A percentile compares a stretch with the other conserved stretches of the same genome.
phyloP scores from a whole-genome alignment of 2,113 vertebrate species.

The Lophochroa leadbeateri region DNA sequence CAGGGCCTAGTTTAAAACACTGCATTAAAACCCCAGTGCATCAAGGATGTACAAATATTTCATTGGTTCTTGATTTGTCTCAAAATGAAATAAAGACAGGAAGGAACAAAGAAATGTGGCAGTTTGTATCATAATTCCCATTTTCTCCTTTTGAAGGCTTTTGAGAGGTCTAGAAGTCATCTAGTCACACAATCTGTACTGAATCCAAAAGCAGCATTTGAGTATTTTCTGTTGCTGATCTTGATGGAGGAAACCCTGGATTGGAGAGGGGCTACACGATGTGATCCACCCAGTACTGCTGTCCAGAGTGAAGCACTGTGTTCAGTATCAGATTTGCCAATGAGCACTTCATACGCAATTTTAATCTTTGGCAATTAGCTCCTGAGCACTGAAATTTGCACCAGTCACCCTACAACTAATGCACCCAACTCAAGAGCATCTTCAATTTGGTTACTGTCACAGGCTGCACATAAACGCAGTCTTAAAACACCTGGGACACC shows the following conservation, averaged over 20 bases:
- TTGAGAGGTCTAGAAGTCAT: not conserved
- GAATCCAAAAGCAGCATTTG: not conserved
- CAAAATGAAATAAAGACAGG: not conserved
- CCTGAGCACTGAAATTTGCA: not conserved
- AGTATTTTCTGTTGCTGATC: not conserved
- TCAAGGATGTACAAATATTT: not conserved
- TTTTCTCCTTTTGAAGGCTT: not conserved
- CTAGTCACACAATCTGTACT: not conserved
- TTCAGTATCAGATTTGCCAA: not conserved
- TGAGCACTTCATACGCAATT: not conserved
- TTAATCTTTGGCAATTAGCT: not conserved
- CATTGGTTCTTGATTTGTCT: not conserved
- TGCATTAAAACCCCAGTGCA: not conserved
- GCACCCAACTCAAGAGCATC: not conserved
- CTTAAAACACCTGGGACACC: not conserved
- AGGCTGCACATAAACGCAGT: not conserved
- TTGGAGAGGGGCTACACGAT: too few relatives aligned
- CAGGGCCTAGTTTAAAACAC: not conserved
- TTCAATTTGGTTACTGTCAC: not conserved
- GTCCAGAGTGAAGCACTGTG: not conserved
- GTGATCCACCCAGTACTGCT: not conserved
- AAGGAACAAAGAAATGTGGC: not conserved
- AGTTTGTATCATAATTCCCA: too few relatives aligned
- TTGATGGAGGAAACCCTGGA: not conserved
- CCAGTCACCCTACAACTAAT: not conserved